Conservation (phyloP, 2,113 vertebrate species). For the Todiramphus saurophagus region DNA sequence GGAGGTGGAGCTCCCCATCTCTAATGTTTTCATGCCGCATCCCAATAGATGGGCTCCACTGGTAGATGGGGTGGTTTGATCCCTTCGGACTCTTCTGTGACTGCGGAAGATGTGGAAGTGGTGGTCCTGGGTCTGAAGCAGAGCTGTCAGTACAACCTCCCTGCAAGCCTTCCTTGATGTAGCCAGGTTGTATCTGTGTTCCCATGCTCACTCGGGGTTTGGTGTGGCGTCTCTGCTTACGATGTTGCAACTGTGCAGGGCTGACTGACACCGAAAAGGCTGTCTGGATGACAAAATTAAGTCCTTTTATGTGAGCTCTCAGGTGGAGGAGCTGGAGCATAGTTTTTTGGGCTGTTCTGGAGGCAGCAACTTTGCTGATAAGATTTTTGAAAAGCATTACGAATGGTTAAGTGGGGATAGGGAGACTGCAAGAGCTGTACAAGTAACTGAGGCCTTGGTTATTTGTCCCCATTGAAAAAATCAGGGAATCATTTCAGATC, state of each 20-base stretch:
- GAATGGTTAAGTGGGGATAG: background rate
- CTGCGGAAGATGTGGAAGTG: background rate
- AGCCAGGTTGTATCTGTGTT: accelerated
- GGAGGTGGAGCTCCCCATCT: background rate
- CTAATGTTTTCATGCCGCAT: background rate
- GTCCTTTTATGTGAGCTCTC: background rate
- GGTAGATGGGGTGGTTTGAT: background rate
- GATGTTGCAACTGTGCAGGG: accelerated
- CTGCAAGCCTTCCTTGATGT: background rate
- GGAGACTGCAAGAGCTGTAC: background rate
- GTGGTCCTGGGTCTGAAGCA: background rate
- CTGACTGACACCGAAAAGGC: background rate
- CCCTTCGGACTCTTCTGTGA: background rate
- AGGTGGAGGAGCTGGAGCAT: background rate
- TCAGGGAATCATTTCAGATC: background rate
- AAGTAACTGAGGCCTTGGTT: background rate
- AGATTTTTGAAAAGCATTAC: no score
- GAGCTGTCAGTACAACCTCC: background rate
- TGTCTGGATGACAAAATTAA: background rate
- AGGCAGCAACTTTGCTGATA: background rate
- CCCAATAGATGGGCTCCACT: background rate
- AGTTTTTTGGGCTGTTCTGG: background rate
- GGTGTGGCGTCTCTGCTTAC: background rate
- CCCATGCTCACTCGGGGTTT: accelerated
- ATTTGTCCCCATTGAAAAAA: background rate